Base-by-base conservation (phyloP, 30 jellyfish, hydroid and myxozoan genomes). In the Pelagia noctiluca region DNA sequence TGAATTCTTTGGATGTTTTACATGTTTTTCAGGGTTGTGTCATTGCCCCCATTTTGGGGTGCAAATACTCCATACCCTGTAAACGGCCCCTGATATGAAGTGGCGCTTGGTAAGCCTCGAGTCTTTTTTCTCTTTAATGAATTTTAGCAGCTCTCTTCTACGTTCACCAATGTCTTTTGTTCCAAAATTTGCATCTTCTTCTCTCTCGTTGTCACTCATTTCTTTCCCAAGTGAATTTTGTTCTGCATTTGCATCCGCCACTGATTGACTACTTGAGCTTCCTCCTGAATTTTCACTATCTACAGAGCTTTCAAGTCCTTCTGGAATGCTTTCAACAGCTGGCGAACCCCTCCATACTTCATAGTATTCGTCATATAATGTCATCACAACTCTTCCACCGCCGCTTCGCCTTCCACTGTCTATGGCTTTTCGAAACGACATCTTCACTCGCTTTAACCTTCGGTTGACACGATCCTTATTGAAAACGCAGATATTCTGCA, bases 261-360 rank as follows among this genome's bases (percentile, higher is more conserved):
- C 76, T 23, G 52, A 63, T 23, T 49, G 26, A 3, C 10, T 3
- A 63, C 2, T 63, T 2, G 26, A 42, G 13, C 47, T 49, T 63
- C 31, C 76, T 24, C 31, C 76, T 21, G 47, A 3, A 63, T 23
- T 3, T 24, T n/a, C 31, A 3, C 24, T 24, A 3, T 63, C 76
- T 63, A 10, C 30, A 33, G 47, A 33, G n/a, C 35, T 74, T 26
- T 74, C 53, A 8, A 74, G 18, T 11, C 85, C 85, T 24, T 35
- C 49, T 23, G 85, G 76, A 33, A 21, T 48, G 29, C 85, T 74
- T 48, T 74, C 85, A 74, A 49, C 85, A 47, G 85, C 85, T 16
- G 85, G 85, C 21, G 50, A 74, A 74, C 85, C 85, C 18, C 53
- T 10, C 85, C 76, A 74, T 2, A 74, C 28, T 35, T 48, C 74